Evolutionary conservation across 2,113 vertebrate species (phyloP), one percentile per base, ranked within the genome.

Genomic region (Pelobates fuscus): DNA sequence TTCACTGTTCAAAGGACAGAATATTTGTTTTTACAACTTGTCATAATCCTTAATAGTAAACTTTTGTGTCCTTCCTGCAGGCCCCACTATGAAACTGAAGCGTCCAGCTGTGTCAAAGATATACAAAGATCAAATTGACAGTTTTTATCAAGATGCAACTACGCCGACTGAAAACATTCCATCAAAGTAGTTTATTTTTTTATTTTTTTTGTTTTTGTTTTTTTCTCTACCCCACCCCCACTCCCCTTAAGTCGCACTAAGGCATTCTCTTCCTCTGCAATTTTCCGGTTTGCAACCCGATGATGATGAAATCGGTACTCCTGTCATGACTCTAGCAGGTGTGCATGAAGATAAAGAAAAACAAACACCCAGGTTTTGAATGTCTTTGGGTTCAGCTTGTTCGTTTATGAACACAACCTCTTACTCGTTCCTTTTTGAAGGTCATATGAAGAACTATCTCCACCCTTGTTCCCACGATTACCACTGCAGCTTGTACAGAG

Each of bases 31-130:
- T n/a, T n/a, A n/a, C n/a, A n/a, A n/a, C n/a, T n/a, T n/a, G n/a
- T n/a, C n/a, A n/a, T n/a, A n/a, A n/a, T n/a, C n/a, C n/a, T n/a
- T n/a, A n/a, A n/a, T n/a, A n/a, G n/a, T n/a, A 44, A 15, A 17
- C 3, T 23, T 52, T 27, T 67, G 25, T 49, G 20, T 71, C 14
- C 23, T 23, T 61, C 20, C 11, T 23, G 1, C 0, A 99, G 97
- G 96, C 20, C 95, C 96, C 0, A 96, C 94, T 0, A 89, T 94
- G 90, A 98, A 99, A 86, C 82, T 98, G 71, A 96, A 89, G 86
- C 84, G 96, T 25, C 77, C 87, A 0, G 87, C 86, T 57, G 91
- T 96, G 21, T 20, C 7, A 23, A 89, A 94, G 80, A 96, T 96
- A 80, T 97, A 96, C 86, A 85, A 77, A 55, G 82, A 88, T 0